Evolutionary conservation across 2,888 invertebrate species (phyloP), one percentile per base, ranked within the genome.

Genomic region (Bellardia bayeri): DNA sequence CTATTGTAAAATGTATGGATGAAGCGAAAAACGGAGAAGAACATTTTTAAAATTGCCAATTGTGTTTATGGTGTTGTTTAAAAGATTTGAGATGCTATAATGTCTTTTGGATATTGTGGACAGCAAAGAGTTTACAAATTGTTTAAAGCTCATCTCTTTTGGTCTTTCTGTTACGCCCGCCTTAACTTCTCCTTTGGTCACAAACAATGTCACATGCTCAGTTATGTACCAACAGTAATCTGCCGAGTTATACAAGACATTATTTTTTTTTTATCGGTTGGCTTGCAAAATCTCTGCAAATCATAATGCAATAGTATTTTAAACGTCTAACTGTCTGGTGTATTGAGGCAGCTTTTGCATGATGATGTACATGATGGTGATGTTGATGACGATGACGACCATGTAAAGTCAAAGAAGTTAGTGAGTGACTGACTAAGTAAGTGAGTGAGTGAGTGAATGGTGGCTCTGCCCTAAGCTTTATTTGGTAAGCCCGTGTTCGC

Each of bases 401-500:
- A 80, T 83, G 74, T 76, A 76, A 74, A 86, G 82, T 51, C 85
- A 40, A 78, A 51, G 74, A 58, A 37, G 68, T 49, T 33, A 63
- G 37, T 81, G 6, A 75, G 42, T 64, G 54, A 66, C 7, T 45
- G 74, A 69, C 51, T 81, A 74, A 66, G 81, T 64, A 68, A 76
- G 74, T 87, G 81, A 69, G 14, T 5, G 49, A 74, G 74, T 68
- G 75, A 83, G 79, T 87, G 87, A 85, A 74, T 84, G 87, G 78
- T 87, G 87, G 87, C 87, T 87, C 85, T 87, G 87, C 85, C 87
- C 87, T 87, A 79, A 85, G 89, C 90, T 91, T 90, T 91, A 92
- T 91, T 92, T 91, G 92, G 92, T 91, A 91, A 90, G 92, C 92
- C 91, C 90, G 91, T 85, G 84, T 85, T 82, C 90, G 91, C 91